A percentile compares a stretch with the other conserved stretches of the same genome.
phyloP scores from a whole-genome alignment of 2,888 invertebrate species.

The Diaprepes abbreviatus region DNA sequence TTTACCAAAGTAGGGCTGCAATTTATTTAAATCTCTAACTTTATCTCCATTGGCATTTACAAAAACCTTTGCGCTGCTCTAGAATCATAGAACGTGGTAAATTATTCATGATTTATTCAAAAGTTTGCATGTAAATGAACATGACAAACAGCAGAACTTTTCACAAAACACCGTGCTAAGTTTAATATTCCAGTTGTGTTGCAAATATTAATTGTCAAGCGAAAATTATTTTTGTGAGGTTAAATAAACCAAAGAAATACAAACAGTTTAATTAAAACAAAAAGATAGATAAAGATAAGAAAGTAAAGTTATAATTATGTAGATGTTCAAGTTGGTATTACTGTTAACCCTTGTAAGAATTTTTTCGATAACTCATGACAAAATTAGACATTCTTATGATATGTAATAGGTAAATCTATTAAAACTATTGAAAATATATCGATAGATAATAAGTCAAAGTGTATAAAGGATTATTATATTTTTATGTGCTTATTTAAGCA shows the following conservation, averaged over 20 bases:
- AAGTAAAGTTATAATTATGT: too few species aligned
- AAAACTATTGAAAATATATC: too few species aligned
- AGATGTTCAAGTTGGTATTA: too few species aligned
- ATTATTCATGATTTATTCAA: constrained; percentile 2
- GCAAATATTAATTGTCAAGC: background rate
- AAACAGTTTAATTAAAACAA: background rate
- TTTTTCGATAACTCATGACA: too few species aligned
- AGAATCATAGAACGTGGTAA: background rate
- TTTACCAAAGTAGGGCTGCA: background rate
- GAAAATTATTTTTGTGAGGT: background rate
- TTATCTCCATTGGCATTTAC: background rate
- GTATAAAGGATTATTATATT: too few species aligned
- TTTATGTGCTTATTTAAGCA: too few species aligned
- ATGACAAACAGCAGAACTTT: background rate
- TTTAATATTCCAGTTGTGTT: background rate
- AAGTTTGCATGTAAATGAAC: constrained; percentile 4
- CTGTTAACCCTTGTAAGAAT: too few species aligned
- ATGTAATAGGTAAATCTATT: too few species aligned
- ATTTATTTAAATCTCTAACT: background rate
- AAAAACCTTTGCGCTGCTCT: background rate
- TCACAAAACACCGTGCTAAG: background rate
- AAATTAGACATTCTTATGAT: too few species aligned
- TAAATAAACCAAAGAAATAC: background rate
- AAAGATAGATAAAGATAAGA: too few species aligned
- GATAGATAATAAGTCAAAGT: too few species aligned